These are phyloP conservation scores for Ptilonorhynchus violaceus DNA, from an alignment of 2,113 vertebrate species.

Conservation along the genomic window DNA sequence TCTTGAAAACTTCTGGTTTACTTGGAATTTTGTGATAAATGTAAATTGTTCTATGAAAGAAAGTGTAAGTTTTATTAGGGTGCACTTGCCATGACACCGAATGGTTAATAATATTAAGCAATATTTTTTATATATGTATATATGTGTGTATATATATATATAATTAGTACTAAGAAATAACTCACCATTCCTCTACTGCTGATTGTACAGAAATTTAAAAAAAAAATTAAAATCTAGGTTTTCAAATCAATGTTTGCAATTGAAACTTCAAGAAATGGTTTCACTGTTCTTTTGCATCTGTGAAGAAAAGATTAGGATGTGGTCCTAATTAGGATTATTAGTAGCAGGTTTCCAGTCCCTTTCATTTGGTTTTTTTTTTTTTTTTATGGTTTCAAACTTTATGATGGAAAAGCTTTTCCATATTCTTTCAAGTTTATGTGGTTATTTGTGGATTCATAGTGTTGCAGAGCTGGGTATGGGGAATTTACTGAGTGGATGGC, in stretches of 20 bases:
- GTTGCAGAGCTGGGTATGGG: not conserved
- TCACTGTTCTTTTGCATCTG: not conserved
- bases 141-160: too few relatives aligned
- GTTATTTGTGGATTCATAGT: not conserved
- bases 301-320: not conserved
- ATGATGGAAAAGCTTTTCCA: not conserved
- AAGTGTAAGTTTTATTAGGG: not conserved
- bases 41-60: not conserved
- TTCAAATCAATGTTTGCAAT: not conserved
- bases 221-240: not conserved
- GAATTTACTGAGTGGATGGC: not conserved
- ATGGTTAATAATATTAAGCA: not conserved
- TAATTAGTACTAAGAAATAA: not conserved
- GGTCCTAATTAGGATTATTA: not conserved
- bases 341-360: not conserved
- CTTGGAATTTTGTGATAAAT: not conserved
- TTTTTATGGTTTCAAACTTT: not conserved
- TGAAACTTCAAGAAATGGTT: not conserved
- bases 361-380: not conserved
- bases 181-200: not conserved
- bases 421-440: not conserved
- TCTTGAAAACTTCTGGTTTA: not conserved
- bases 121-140: too few relatives aligned
- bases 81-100: not conserved
- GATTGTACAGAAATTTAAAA: not conserved